Evolutionary conservation across 2,888 invertebrate genomes (phyloP).

Genomic region (Seira musarum): DNA sequence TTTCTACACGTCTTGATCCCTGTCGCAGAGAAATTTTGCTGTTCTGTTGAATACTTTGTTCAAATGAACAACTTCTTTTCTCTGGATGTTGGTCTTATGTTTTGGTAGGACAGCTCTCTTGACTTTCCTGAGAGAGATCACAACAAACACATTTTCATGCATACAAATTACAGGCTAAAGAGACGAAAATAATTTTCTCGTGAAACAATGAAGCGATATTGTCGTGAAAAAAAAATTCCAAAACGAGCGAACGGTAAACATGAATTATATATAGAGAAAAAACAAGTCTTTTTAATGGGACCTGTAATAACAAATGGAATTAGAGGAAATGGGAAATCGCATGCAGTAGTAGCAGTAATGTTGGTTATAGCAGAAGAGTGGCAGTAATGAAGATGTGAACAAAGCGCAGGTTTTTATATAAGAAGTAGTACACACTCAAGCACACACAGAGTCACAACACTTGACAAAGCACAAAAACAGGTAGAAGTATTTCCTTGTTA

Average conservation of each 20-base stretch:
- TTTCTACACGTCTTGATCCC: constrained; percentile 44
- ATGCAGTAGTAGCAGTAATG: constrained; percentile 44
- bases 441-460: constrained; percentile 53
- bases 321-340: constrained; percentile 52
- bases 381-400: constrained; percentile 9
- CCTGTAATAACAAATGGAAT: constrained; percentile 42
- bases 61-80: constrained; percentile 42
- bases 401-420: background rate
- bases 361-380: constrained; percentile 18
- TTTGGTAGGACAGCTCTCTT: constrained; percentile 57
- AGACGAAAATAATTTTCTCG: constrained; percentile 47
- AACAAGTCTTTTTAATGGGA: constrained; percentile 45
- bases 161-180: constrained; percentile 55
- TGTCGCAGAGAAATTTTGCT: background rate
- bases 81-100: constrained; percentile 19
- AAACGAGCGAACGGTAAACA: constrained; percentile 16
- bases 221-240: constrained; percentile 19
- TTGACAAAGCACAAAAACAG: constrained; percentile 53
- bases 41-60: constrained; percentile 19
- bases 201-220: constrained; percentile 40
- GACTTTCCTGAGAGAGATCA: constrained; percentile 60
- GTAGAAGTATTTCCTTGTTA: constrained; percentile 37
- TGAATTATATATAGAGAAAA: constrained; percentile 18
- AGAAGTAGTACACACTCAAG: background rate
- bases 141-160: constrained; percentile 55